phyloP scores from a whole-genome alignment of 2,888 invertebrate species.

The Agonopterix arenella region DNA sequence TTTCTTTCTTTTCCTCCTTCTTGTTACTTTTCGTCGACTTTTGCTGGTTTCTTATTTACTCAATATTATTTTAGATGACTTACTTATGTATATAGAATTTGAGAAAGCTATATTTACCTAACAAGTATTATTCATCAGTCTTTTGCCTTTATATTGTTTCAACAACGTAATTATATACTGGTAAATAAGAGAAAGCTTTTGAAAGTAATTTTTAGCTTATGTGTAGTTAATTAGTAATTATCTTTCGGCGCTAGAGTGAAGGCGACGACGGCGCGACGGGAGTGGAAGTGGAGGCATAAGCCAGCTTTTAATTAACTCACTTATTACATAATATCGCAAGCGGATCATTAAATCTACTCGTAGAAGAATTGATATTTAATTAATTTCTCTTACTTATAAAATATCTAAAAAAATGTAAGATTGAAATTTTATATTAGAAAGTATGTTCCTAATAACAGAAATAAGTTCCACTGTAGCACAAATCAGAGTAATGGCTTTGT shows the following conservation, averaged over 20 bases:
- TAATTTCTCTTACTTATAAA: too few relatives aligned
- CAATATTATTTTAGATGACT: too few relatives aligned
- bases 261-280: constrained; percentile 16
- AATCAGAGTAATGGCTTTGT: neutral
- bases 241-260: constrained; percentile 13
- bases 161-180: too few relatives aligned
- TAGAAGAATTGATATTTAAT: neutral
- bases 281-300: constrained; percentile 17
- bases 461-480: too few relatives aligned
- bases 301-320: constrained; percentile 47
- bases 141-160: too few relatives aligned
- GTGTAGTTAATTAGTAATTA: constrained; percentile 7
- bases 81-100: too few relatives aligned
- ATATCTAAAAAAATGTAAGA: too few relatives aligned
- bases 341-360: constrained; percentile 34
- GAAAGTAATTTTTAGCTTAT: constrained; percentile 1
- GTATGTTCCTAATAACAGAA: too few relatives aligned
- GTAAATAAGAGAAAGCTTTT: neutral
- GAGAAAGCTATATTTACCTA: too few relatives aligned
- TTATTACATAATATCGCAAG: constrained; percentile 26
- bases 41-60: too few relatives aligned
- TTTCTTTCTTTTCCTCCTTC: constrained; percentile 31
- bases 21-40: constrained; percentile 21
- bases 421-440: too few relatives aligned
- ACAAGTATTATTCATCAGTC: too few relatives aligned